These are phyloP conservation scores for Drosophila atripex DNA, from an alignment of 2,888 invertebrate genomes.

Conservation along the genomic window DNA sequence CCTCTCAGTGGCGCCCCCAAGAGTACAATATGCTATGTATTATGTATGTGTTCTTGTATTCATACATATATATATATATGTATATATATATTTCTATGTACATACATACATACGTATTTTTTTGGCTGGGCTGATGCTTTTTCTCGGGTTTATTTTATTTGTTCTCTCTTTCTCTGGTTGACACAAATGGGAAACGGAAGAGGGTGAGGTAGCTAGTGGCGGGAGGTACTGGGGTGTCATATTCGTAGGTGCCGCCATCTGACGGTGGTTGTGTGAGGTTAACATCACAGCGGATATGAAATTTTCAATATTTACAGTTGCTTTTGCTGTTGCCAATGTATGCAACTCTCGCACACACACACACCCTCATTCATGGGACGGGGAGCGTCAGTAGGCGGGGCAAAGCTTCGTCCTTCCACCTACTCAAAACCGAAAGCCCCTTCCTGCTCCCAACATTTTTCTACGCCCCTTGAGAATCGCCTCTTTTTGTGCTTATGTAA, in stretches of 20 bases:
- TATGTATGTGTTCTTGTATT: background rate
- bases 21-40: constrained; percentile 31
- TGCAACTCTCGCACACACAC: constrained; percentile 50
- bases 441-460: constrained; percentile 1
- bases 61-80: background rate
- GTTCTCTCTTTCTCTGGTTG: constrained; percentile 25
- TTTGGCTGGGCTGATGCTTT: constrained; percentile 12
- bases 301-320: constrained; percentile 76
- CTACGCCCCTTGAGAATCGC: constrained; percentile 37
- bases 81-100: constrained; percentile 19
- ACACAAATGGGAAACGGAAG: constrained; percentile 23
- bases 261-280: constrained; percentile 54
- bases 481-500: constrained; percentile 65
- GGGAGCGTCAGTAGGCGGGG: constrained; percentile 6
- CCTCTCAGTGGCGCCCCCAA: constrained; percentile 48
- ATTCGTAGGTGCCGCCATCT: constrained; percentile 44
- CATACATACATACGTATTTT: constrained; percentile 31
- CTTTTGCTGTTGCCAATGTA: constrained; percentile 62
- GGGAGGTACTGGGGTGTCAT: background rate
- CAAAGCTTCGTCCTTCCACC: constrained; percentile 27
- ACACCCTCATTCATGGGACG: constrained; percentile 5
- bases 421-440: background rate
- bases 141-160: constrained; percentile 26
- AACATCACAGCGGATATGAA: constrained; percentile 75
- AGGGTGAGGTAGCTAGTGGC: background rate